Conservation (phyloP, 2,888 invertebrate species). For the Branchipolynoe longqiensis region DNA sequence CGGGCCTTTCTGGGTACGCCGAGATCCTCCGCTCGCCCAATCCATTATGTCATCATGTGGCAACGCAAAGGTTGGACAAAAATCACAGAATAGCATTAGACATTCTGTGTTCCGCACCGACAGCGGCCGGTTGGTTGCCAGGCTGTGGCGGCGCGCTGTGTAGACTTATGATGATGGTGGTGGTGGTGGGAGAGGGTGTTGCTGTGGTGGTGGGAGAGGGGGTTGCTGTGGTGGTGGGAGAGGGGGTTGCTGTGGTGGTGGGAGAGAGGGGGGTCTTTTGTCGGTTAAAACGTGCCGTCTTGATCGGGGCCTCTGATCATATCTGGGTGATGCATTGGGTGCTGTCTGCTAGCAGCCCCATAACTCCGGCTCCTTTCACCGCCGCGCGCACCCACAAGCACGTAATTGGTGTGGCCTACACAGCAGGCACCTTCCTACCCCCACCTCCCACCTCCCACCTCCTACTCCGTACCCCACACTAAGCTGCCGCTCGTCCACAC, state of each 20-base stretch:
- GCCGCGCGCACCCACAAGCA: slow-evolving; percentile 10
- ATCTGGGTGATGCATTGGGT: slow-evolving; percentile 53
- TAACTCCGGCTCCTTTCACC: slow-evolving; percentile 46
- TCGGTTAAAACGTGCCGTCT: slow-evolving; percentile 16
- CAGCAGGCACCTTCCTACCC: slow-evolving; percentile 6
- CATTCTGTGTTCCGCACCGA: too few species aligned
- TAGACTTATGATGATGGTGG: too few species aligned
- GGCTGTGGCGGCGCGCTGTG: too few species aligned
- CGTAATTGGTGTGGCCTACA: slow-evolving; percentile 50
- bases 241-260: neutral
- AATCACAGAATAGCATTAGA: too few species aligned
- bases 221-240: neutral
- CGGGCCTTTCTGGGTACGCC: too few species aligned
- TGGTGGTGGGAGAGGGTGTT: too few species aligned
- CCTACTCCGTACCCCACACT: too few species aligned
- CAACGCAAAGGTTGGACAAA: too few species aligned
- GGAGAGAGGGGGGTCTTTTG: neutral
- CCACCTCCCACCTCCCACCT: neutral
- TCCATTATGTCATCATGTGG: too few species aligned
- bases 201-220: neutral
- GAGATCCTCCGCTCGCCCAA: too few species aligned
- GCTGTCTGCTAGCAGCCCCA: slow-evolving; percentile 8
- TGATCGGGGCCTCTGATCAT: slow-evolving; percentile 51
- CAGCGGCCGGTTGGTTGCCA: too few species aligned
- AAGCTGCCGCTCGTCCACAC: neutral